Evolutionary conservation across 2,888 invertebrate genomes (phyloP).

Genomic region (Archaeoteleia sp.): DNA sequence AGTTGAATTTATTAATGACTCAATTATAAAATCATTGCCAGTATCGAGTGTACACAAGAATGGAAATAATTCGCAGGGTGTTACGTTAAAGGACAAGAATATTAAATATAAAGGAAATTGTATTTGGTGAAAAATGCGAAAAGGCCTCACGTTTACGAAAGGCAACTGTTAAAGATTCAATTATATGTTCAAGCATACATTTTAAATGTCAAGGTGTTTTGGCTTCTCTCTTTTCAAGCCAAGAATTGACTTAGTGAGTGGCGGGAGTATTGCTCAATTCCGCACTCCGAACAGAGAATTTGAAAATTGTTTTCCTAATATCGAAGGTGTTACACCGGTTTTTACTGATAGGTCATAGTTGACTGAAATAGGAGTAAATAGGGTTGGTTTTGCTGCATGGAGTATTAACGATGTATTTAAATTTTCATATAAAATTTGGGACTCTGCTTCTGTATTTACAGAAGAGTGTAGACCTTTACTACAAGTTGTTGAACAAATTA

Average conservation of each 20-base stretch:
- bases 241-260: not conserved
- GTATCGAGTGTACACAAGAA: too few species aligned
- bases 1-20: conserved; percentile 6
- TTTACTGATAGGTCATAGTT: too few species aligned
- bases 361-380: too few species aligned
- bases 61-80: too few species aligned
- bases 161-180: conserved; percentile 11
- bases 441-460: not conserved
- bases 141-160: conserved; percentile 4
- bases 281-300: too few species aligned
- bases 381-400: not conserved
- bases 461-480: not conserved
- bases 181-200: not conserved
- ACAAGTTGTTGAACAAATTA: too few species aligned
- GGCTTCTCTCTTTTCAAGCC: not conserved
- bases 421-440: not conserved
- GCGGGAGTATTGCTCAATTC: not conserved
- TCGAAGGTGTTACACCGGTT: too few species aligned
- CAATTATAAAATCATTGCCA: not conserved
- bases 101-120: conserved; percentile 5
- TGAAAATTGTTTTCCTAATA: too few species aligned
- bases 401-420: not conserved
- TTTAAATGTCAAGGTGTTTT: conserved; percentile 3
- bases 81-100: not conserved
- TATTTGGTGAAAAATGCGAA: conserved; percentile 30